Base-by-base conservation (phyloP, 2,113 vertebrate species). In the Microtus montanus region DNA sequence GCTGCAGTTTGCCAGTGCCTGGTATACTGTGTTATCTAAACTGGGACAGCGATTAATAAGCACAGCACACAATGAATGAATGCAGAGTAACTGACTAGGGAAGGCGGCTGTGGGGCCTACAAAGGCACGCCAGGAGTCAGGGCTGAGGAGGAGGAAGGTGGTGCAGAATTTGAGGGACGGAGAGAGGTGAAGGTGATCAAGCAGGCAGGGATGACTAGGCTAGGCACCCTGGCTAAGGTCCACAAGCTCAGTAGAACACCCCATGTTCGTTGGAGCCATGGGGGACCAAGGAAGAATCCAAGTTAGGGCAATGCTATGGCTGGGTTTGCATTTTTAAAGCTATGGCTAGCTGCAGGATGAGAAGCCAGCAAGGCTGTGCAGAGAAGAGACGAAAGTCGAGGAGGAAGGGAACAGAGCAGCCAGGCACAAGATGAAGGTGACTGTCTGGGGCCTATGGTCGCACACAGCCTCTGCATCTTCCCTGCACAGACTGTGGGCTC, bases 391-490 rank as follows among this genome's bases (percentile, higher is more conserved):
- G 35, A 35, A 38, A 75, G 68, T 17, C 49, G 30, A 0, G 6
- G 24, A 6, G 26, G 79, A 54, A 66, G 12, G 20, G 70, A 33
- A n/a, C 7, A 17, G 68, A 38, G 54, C 24, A 73, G 44, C 74
- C 73, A 80, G 49, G 78, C 73, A 24, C 9, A 24, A 12, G n/a
- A 20, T 0, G 1, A 11, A 54, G 38, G 33, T 6, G 7, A 7
- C 33, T 5, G 2, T 6, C 61, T 3, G 24, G 54, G 30, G 52
- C 3, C 49, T 41, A n/a, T 0, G 30, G 15, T 41, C 30, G 24
- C 80, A 61, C 1, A 71, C 20, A 71, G 9, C 35, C 41, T 28
- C 4, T 2, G 3, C 0, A 13, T 22, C 44, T 4, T 5, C 12
- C 54, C 64, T 86, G 7, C 70, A 77, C 0, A 2, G 71, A 47